A percentile compares a stretch with the other conserved stretches of the same genome.
phyloP scores from a whole-genome alignment of 2,113 vertebrate species.

The Muntiacus muntjak region DNA sequence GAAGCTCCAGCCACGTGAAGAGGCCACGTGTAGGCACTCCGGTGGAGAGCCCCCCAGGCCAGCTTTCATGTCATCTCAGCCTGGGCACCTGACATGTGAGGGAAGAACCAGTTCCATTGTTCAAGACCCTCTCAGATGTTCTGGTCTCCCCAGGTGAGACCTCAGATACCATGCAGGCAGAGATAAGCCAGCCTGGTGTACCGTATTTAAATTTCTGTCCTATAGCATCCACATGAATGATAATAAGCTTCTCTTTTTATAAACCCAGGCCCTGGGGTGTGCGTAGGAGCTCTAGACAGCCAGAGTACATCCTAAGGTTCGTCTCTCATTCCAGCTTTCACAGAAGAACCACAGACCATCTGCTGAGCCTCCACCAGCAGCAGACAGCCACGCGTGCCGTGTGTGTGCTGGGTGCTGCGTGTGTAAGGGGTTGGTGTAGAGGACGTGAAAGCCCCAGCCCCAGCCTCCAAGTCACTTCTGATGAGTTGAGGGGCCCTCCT shows the following conservation, averaged over 20 bases:
- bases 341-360: background rate
- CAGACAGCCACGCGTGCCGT: rapidly evolving
- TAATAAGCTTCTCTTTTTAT: background rate
- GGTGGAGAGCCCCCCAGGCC: rapidly evolving
- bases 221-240: background rate
- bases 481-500: background rate
- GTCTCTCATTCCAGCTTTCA: background rate
- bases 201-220: background rate
- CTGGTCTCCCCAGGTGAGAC: background rate
- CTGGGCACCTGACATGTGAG: background rate
- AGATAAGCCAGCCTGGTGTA: background rate
- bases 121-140: background rate
- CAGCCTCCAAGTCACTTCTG: background rate
- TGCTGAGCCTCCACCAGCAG: background rate
- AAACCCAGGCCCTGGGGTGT: too few species aligned
- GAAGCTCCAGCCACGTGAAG: background rate
- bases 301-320: background rate
- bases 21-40: background rate
- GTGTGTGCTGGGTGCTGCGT: rapidly evolving
- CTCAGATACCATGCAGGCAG: background rate
- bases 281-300: background rate
- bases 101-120: background rate
- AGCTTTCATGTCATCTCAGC: background rate
- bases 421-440: rapidly evolving
- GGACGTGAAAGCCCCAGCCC: background rate